Evolutionary conservation across 2,113 vertebrate species (phyloP), one percentile per base, ranked within the genome.

Genomic region (Uria lomvia): DNA sequence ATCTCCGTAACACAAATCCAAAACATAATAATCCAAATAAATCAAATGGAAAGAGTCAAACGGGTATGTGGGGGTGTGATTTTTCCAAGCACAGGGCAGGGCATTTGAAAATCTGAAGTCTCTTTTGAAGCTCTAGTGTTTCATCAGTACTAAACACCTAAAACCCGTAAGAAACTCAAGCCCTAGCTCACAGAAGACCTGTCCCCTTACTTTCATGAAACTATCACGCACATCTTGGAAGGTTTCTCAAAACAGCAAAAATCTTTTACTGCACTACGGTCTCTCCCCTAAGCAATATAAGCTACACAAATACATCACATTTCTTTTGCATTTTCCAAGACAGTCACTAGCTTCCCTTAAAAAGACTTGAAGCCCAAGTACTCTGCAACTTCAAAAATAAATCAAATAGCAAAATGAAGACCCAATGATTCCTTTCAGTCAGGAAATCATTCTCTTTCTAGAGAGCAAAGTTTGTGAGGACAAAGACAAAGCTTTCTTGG

Each of bases 61-160:
- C 1, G 1, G 17, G 14, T 13, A 12, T 9, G 32, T 4, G 17
- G 1, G 12, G 2, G 27, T 34, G 8, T 12, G 7, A 47, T 42
- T 80, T 58, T 43, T 81, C 27, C 47, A 90, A 72, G 53, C 34
- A 19, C 6, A 27, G 52, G 26, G 22, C 13, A 71, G 22, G 32
- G 21, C 24, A 77, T 27, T 21, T 36, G 45, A 70, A 38, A 60
- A 60, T 14, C 19, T 67, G 10, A 78, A 73, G 27, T 26, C 38
- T 63, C 32, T 90, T 84, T 20, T 3, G 3, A 80, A 59, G n/a
- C 30, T 45, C 1, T 26, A 9, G 49, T 19, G 17, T 45, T 65
- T 74, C 74, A 82, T 30, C 75, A 88, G 32, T 3, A 40, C 40
- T 34, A 77, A 70, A 76, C 15, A 8, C 8, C 55, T 18, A 3